Conservation (phyloP, 2,888 invertebrate genomes). For the Lithophane ornitopus region DNA sequence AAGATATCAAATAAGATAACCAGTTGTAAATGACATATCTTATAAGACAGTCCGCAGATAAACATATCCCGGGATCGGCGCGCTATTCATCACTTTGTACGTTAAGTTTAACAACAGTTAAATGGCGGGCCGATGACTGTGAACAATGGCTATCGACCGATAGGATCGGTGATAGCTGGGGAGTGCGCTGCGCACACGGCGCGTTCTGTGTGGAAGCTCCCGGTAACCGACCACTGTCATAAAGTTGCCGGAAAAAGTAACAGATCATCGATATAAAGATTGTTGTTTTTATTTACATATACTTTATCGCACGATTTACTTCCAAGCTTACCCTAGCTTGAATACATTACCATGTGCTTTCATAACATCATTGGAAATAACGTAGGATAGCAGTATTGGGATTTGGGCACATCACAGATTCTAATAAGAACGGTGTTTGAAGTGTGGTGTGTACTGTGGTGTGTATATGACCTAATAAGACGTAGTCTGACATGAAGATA, state of each 20-base stretch:
- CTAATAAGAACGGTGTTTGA: background rate
- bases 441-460: background rate
- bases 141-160: constrained; percentile 82
- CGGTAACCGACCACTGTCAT: constrained; percentile 53
- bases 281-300: constrained; percentile 20
- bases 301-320: background rate
- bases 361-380: background rate
- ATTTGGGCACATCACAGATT: background rate
- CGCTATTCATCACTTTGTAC: constrained; percentile 77
- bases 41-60: constrained; percentile 75
- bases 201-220: constrained; percentile 63
- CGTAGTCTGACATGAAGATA: background rate
- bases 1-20: constrained; percentile 64
- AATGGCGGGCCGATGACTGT: constrained; percentile 78
- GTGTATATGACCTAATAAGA: too few species aligned
- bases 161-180: constrained; percentile 78
- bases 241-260: constrained; percentile 58
- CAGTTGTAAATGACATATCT: constrained; percentile 70
- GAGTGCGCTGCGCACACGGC: constrained; percentile 67
- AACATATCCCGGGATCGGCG: constrained; percentile 73
- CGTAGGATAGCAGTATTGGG: background rate
- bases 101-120: constrained; percentile 78
- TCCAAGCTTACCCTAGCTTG: background rate
- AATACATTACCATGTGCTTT: background rate
- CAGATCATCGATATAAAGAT: constrained; percentile 31